Evolutionary conservation across 2,797 vertebrate genomes (phyloP), one percentile per base, ranked within the genome.

Genomic region (Sphaeramia orbicularis): DNA sequence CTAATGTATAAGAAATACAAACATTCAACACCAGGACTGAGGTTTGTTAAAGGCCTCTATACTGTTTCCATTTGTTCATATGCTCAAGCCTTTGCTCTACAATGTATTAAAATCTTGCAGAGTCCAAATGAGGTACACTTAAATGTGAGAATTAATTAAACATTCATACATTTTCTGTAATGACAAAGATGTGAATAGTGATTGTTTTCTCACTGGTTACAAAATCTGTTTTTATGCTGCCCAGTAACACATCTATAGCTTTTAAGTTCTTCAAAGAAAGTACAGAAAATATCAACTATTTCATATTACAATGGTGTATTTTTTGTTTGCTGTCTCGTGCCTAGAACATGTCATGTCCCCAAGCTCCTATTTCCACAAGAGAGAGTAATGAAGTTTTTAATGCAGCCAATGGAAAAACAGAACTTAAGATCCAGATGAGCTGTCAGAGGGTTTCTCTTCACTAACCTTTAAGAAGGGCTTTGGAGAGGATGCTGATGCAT

Each of bases 161-260:
- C 79, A 81, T 74, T 83, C 70, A 70, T 71, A 84, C 67, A 76
- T 85, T 79, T 89, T 71, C 74, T 82, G 76, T 72, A 76, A 83
- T 76, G 59, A 80, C 70, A 89, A 72, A 68, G 45, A 83, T 65
- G 37, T 70, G 59, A 54, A 74, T 65, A 79, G 72, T 85, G 80
- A 60, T 76, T 76, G 62, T 64, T 86, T 86, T 85, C 76, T 79
- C 69, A 64, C 56, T 69, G 51, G 30, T 7, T 19, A 19, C 13
- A 16, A 15, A 49, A 6, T 0, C 18, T 32, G 5, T 32, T 36
- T 3, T 37, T 13, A 19, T 27, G 30, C 15, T 12, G n/a, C 40
- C 37, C 13, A 19, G 36, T 7, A 32, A 51, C 42, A 40, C 51
- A 13, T n/a, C 11, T 11, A 8, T 1, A 14, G 40, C 0, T 36